Base-by-base conservation (phyloP, 2,113 vertebrate species). In the Oncorhynchus mykiss region DNA sequence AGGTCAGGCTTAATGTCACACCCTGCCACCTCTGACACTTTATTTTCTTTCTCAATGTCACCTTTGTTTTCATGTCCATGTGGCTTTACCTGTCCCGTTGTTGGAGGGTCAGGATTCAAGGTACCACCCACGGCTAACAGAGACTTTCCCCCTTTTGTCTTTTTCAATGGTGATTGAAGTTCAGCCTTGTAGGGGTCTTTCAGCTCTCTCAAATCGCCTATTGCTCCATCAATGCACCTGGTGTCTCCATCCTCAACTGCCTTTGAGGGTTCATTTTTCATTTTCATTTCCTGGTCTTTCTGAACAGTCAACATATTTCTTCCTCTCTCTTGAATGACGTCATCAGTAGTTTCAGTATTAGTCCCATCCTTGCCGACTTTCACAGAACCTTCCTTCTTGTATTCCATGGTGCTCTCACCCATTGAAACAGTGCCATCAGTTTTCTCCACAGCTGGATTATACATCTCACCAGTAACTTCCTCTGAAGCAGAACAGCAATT, bases 151-250 rank as follows among this genome's bases (percentile, higher is more conserved):
- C 85, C 74, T 69, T 64, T 78, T 12, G 13, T 88, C 86, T 89
- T 90, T 88, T 89, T 85, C 78, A 84, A 84, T 87, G 87, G 88
- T 88, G 85, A 84, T 76, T 78, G 82, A 48, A 16, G 24, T 76
- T 81, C 68, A 79, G 80, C 78, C 60, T 70, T 45, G 78, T 86
- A 83, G 45, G 49, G 79, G 73, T 83, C 80, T 75, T 87, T 89
- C 88, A 85, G 84, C 72, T 78, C 75, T n/a, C 67, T 89, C 77
- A 88, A 86, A 74, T 20, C 5, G 62, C 70, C 67, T 67, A 76
- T 82, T 85, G 87, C 87, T 89, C 60, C 84, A 74, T 34, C 49
- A 71, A 68, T 67, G 14, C 64, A 62, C 76, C 71, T 29, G 60
- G 78, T 75, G 74, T 86, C 81, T 60, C 76, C 72, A 76, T 82